phyloP scores from a whole-genome alignment of 2,113 vertebrate species.

The Hippocampus abdominalis region DNA sequence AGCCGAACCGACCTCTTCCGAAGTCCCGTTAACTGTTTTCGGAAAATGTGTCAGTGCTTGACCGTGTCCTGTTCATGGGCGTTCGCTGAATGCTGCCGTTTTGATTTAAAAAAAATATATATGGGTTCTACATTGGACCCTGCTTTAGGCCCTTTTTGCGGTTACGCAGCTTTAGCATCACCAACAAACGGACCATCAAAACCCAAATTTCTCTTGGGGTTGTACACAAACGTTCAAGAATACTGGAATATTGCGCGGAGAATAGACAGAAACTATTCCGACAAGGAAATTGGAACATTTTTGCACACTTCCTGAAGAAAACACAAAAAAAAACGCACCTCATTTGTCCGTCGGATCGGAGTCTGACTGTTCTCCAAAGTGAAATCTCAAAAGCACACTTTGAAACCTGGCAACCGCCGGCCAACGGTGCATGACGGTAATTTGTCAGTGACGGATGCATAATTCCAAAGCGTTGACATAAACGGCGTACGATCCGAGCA shows the following conservation, averaged over 20 bases:
- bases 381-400: background rate
- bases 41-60: background rate
- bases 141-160: too few species aligned
- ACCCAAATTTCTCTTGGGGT: background rate
- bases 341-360: background rate
- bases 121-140: too few species aligned
- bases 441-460: conserved; percentile 5
- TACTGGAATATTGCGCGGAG: background rate
- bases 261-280: background rate
- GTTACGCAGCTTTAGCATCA: background rate
- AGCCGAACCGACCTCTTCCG: background rate
- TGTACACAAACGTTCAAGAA: background rate
- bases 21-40: background rate
- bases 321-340: background rate
- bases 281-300: background rate
- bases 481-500: background rate
- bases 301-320: background rate
- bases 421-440: background rate
- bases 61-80: too few species aligned
- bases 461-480: conserved; percentile 6
- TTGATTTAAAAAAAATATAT: too few species aligned
- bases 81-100: too few species aligned
- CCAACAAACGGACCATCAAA: background rate
- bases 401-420: background rate
- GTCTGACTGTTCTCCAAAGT: background rate